These are phyloP conservation scores for Meriones psammophilus DNA, from an alignment of 2,797 vertebrate species.

Conservation along the genomic window DNA sequence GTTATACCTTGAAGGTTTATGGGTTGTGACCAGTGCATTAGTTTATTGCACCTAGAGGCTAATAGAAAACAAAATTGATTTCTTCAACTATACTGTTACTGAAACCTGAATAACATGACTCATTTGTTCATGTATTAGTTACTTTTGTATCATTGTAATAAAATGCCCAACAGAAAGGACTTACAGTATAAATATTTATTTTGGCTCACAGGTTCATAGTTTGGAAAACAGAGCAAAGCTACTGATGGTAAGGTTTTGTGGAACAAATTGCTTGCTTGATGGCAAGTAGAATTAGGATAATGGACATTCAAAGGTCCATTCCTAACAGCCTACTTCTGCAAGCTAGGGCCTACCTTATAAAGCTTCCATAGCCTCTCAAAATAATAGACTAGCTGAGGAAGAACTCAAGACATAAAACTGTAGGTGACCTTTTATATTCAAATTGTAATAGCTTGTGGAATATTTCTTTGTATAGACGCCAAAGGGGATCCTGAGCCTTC, in stretches of 20 bases:
- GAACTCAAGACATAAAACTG: neutral
- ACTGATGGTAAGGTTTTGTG: neutral
- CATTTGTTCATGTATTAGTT: constrained; percentile 3
- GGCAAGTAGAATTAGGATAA: neutral
- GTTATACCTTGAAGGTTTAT: neutral
- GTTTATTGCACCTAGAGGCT: neutral
- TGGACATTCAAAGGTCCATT: neutral
- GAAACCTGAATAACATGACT: constrained; percentile 59
- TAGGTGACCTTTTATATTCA: neutral
- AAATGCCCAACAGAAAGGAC: neutral
- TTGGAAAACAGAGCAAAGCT: neutral
- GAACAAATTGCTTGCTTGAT: neutral
- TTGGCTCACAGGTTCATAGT: neutral
- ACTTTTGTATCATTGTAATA: neutral
- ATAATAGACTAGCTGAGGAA: neutral
- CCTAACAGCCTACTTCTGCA: neutral
- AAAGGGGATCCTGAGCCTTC: neutral
- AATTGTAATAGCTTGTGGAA: neutral
- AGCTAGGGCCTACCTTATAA: neutral
- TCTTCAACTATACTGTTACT: neutral
- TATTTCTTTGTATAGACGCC: neutral
- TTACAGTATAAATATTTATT: neutral
- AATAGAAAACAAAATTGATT: constrained; percentile 50
- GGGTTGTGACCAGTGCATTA: constrained; percentile 14
- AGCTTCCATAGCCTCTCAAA: neutral